Conservation (phyloP, 35 echinoderm and acorn worm species). For the Amphiura filiformis region DNA sequence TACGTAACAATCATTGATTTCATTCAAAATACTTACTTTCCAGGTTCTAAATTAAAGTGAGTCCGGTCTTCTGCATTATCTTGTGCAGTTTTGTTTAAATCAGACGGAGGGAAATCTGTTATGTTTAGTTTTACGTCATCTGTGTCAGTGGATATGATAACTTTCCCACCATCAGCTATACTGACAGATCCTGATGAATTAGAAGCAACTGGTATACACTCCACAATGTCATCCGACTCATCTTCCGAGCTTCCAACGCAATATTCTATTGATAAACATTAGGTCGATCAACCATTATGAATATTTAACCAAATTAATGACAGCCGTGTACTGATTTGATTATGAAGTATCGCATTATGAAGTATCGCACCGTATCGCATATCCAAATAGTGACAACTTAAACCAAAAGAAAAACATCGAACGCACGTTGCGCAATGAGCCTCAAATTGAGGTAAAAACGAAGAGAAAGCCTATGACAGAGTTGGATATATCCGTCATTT, state of each 20-base stretch:
- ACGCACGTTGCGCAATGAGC: not conserved
- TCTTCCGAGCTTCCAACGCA: constrained; percentile 32
- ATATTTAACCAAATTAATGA: no score
- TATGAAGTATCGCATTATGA: not conserved
- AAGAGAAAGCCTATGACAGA: no score
- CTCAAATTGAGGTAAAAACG: not conserved
- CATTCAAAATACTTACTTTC: no score
- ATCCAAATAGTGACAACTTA: not conserved
- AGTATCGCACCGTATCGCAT: not conserved
- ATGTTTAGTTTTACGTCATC: not conserved
- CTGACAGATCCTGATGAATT: constrained; percentile 29
- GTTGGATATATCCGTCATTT: no score
- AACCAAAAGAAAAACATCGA: not conserved
- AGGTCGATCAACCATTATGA: not conserved
- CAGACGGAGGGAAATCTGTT: not conserved
- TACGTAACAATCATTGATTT: no score
- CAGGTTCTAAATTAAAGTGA: constrained; percentile 42
- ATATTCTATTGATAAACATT: constrained; percentile 18
- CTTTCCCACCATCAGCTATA: not conserved
- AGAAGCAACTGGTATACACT: not conserved
- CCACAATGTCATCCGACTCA: constrained; percentile 28
- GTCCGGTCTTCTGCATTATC: not conserved
- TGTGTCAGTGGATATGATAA: not conserved
- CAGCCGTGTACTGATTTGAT: not conserved
- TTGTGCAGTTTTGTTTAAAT: not conserved